phyloP scores from a whole-genome alignment of 2,888 invertebrate species.

The Ornithoptera priamus region DNA sequence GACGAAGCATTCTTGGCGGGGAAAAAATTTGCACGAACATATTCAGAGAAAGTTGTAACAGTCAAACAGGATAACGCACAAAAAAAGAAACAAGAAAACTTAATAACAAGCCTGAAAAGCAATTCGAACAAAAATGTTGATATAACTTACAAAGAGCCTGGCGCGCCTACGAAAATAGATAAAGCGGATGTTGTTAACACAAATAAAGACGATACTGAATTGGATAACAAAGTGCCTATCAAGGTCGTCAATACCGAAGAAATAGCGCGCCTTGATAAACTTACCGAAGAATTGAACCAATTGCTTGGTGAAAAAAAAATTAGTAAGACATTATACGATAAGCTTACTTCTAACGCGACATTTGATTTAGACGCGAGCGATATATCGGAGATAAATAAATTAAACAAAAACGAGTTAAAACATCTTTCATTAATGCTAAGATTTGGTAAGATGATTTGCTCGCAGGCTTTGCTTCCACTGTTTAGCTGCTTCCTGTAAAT shows the following conservation, averaged over 20 bases:
- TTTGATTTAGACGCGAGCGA: constrained; percentile 71
- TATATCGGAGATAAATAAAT: constrained; percentile 71
- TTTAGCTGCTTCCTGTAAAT: not conserved
- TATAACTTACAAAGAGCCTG: constrained; percentile 55
- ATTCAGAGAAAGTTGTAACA: constrained; percentile 54
- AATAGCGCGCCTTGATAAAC: constrained; percentile 42
- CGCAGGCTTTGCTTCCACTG: constrained; percentile 9
- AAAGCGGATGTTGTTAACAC: constrained; percentile 43
- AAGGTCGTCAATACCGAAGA: constrained; percentile 35
- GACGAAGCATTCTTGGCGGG: constrained; percentile 87
- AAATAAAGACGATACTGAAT: constrained; percentile 44
- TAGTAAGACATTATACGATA: constrained; percentile 60
- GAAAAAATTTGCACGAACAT: constrained; percentile 85
- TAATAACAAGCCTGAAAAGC: constrained; percentile 32
- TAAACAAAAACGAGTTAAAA: constrained; percentile 58
- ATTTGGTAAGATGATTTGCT: constrained; percentile 54
- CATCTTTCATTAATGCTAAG: constrained; percentile 60
- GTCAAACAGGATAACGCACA: constrained; percentile 34
- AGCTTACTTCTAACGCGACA: constrained; percentile 65
- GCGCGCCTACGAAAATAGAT: constrained; percentile 29
- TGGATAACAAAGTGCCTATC: constrained; percentile 46
- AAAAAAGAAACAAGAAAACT: constrained; percentile 34
- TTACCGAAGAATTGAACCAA: constrained; percentile 54
- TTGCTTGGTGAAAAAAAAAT: constrained; percentile 66
- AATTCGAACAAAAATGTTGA: constrained; percentile 46